Evolutionary conservation across 2,113 vertebrate species (phyloP).

Genomic region (Clarias magur): DNA sequence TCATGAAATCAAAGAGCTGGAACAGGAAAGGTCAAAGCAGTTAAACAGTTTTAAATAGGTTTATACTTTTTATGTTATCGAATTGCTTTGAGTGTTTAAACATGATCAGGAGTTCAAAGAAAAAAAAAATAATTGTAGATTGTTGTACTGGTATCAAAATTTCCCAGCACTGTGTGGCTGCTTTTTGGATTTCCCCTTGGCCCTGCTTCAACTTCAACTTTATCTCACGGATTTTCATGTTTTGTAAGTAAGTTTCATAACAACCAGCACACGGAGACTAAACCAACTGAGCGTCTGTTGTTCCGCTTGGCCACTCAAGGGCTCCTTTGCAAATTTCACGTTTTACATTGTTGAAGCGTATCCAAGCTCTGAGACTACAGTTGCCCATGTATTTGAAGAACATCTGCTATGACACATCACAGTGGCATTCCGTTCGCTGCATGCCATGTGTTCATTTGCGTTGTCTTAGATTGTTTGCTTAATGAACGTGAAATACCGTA

Average conservation of each 20-base stretch:
- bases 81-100: too few relatives aligned
- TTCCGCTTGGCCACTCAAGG: background rate
- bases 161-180: too few relatives aligned
- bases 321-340: background rate
- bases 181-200: background rate
- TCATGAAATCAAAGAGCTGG: too few relatives aligned
- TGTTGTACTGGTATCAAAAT: too few relatives aligned
- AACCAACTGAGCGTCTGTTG: background rate
- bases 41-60: too few relatives aligned
- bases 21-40: too few relatives aligned
- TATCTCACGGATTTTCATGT: background rate
- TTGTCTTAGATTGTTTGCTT: conserved; percentile 11
- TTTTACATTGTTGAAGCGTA: background rate
- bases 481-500: conserved; percentile 3
- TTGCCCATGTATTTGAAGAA: conserved; percentile 4
- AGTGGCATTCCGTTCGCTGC: background rate
- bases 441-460: conserved; percentile 1
- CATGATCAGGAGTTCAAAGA: too few relatives aligned
- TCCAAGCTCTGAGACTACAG: background rate
- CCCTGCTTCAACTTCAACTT: background rate
- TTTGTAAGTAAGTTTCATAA: too few relatives aligned
- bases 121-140: too few relatives aligned
- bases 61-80: too few relatives aligned
- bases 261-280: background rate
- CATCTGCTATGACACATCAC: background rate